phyloP scores from a whole-genome alignment of 1,140 invertebrate genomes.

The Papilio helenus region DNA sequence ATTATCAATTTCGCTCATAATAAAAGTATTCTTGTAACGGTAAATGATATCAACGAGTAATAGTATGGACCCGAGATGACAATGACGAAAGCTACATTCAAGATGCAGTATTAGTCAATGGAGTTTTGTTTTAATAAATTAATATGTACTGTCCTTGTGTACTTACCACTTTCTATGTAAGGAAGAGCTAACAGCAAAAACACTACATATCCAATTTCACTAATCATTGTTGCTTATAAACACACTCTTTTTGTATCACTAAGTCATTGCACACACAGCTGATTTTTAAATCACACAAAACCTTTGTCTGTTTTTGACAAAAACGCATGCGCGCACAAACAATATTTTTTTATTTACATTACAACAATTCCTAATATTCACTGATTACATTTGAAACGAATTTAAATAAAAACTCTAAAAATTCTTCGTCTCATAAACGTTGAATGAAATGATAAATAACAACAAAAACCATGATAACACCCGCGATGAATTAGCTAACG shows the following conservation, averaged over 20 bases:
- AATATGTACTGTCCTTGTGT: slow-evolving; percentile 33
- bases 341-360: slow-evolving; percentile 83
- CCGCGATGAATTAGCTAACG: slow-evolving; percentile 6
- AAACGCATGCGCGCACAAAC: slow-evolving; percentile 81
- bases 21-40: not conserved
- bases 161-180: slow-evolving; percentile 84
- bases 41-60: not conserved
- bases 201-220: slow-evolving; percentile 84
- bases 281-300: slow-evolving; percentile 83
- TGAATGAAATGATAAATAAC: slow-evolving; percentile 56
- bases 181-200: slow-evolving; percentile 83
- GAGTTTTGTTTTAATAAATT: not conserved
- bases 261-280: slow-evolving; percentile 83
- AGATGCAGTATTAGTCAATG: not conserved
- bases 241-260: slow-evolving; percentile 78
- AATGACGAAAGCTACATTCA: not conserved
- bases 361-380: slow-evolving; percentile 69
- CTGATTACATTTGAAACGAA: slow-evolving; percentile 54
- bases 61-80: not conserved
- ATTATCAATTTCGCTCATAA: not conserved
- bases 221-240: slow-evolving; percentile 83
- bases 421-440: slow-evolving; percentile 42
- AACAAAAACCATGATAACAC: slow-evolving; percentile 44
- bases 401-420: slow-evolving; percentile 30
- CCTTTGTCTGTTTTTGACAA: slow-evolving; percentile 83